Percentiles rank a stretch among this genome's conserved stretches.
These are phyloP conservation scores for Cotesia vestalis DNA, from an alignment of 1,140 invertebrate species.

Conservation along the genomic window DNA sequence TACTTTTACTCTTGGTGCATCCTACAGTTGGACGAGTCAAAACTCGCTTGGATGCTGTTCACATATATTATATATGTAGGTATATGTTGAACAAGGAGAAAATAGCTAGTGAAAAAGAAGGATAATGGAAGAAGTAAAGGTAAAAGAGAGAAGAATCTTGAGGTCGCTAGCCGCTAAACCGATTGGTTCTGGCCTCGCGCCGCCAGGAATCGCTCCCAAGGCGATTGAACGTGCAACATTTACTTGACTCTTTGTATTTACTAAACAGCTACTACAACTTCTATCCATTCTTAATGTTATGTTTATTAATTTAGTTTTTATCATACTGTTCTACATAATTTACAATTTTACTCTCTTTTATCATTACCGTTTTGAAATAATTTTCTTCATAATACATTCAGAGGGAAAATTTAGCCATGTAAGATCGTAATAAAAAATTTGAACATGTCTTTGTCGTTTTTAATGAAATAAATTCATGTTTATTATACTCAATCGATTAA, in stretches of 20 bases:
- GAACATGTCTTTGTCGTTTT: too few species aligned
- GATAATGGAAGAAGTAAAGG: background rate
- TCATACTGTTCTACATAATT: too few species aligned
- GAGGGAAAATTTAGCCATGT: background rate
- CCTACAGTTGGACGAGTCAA: conserved; percentile 4
- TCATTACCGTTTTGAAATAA: background rate
- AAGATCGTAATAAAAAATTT: background rate
- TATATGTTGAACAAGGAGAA: background rate
- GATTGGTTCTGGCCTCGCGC: conserved; percentile 38
- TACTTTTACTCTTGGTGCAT: background rate
- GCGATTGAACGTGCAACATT: conserved; percentile 27
- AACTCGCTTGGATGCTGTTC: conserved; percentile 13
- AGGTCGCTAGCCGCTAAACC: conserved; percentile 37
- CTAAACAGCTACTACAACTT: conserved; percentile 26
- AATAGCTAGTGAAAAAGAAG: background rate
- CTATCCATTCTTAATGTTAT: background rate
- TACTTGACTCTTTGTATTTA: conserved; percentile 30
- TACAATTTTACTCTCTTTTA: conserved; percentile 1
- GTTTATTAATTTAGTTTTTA: conserved; percentile 11
- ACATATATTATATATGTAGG: background rate
- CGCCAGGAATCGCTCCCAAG: conserved; percentile 26
- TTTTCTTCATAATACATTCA: too few species aligned
- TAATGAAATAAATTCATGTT: too few species aligned
- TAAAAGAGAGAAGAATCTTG: conserved; percentile 24
- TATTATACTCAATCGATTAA: too few species aligned